Evolutionary conservation across 1,140 invertebrate genomes (phyloP), one percentile per base, ranked within the genome.

Genomic region (Nymphalis io): DNA sequence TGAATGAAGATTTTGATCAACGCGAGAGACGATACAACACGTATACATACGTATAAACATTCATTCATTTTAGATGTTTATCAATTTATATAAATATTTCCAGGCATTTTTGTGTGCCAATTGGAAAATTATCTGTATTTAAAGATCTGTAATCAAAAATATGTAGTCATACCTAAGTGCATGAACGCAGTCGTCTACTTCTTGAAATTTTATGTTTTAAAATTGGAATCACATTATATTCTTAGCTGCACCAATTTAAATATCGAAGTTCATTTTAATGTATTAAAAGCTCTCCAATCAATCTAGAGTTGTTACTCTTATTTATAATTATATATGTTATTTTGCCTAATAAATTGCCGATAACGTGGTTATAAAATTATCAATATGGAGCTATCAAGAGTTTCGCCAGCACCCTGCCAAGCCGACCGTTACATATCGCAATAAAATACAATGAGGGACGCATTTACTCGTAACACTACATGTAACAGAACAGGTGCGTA

Each of bases 401-500:
- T 72, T 75, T 69, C 70, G 44, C 67, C 75, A 72, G 67, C 21
- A 27, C 66, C 21, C 23, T 64, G 74, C 60, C 60, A 73, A 79
- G 69, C 72, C 74, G 73, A 75, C 44, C 73, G 70, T 75, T 73
- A 71, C 73, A 51, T 44, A 71, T 74, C 58, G 75, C 66, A 74
- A 76, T 72, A 75, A 79, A 75, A 40, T 23, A 72, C 55, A 59
- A 40, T 46, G 20, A 69, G 68, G 73, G 20, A 69, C 66, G 73
- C 65, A 62, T 57, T 62, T 40, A 62, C 21, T 72, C 69, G 73
- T 73, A 74, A 74, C 63, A 20, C 57, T 46, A 51, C 55, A 82
- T 73, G 78, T 80, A 83, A 83, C 58, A 62, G 58, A 82, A 80
- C 58, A 63, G 59, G 68, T 80, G 73, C 72, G 69, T 75, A 72